A percentile compares a stretch with the other conserved stretches of the same genome.
phyloP scores from a whole-genome alignment of 2,113 vertebrate genomes.

The Protobothrops flavoviridis region DNA sequence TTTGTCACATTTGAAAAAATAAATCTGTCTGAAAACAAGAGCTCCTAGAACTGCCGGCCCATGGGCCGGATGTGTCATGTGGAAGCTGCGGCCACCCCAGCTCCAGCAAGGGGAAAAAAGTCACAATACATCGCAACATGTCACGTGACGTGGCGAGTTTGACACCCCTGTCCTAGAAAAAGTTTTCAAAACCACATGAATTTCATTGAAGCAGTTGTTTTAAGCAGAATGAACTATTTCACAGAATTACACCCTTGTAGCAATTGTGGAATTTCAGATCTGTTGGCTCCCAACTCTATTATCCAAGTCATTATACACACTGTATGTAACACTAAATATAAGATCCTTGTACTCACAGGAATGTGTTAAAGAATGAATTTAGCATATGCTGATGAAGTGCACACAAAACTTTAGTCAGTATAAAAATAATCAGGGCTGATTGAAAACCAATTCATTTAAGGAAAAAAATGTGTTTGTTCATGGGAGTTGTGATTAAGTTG shows the following conservation, averaged over 20 bases:
- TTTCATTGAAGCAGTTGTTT: background rate
- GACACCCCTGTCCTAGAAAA: background rate
- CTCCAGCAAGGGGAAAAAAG: no score
- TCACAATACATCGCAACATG: no score
- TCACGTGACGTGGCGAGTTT: no score
- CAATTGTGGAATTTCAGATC: background rate
- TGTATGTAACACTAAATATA: background rate
- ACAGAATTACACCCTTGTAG: background rate
- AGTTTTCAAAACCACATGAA: background rate
- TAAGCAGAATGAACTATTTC: background rate
- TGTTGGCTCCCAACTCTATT: background rate
- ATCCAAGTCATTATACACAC: background rate
- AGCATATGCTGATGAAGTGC: background rate
- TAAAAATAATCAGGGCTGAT: background rate
- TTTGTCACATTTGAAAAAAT: constrained; percentile 29
- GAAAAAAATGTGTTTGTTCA: background rate
- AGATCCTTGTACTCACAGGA: background rate
- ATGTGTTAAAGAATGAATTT: background rate
- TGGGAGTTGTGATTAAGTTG: background rate
- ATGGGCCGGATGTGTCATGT: no score
- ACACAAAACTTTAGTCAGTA: background rate
- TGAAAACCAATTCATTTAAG: background rate
- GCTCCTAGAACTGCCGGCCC: background rate
- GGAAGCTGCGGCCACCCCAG: no score
- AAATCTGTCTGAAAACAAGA: constrained; percentile 21